These are phyloP conservation scores for Philopedon plagiatum DNA, from an alignment of 2,888 invertebrate genomes.

Conservation along the genomic window DNA sequence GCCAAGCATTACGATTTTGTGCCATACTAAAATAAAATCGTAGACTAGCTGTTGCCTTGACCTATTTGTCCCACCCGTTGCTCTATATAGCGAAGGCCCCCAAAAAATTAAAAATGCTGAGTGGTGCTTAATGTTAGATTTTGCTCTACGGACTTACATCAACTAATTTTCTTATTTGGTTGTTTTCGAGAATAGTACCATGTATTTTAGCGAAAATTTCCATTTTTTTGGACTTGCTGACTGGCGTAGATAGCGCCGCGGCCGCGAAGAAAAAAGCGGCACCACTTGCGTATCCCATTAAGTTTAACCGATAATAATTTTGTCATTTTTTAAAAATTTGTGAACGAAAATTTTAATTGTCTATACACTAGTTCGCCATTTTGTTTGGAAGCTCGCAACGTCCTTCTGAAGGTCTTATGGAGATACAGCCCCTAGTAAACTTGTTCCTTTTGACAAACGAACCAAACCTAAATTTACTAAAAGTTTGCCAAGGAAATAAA, in stretches of 20 bases:
- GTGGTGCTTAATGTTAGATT: slow-evolving; percentile 25
- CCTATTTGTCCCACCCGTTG: slow-evolving; percentile 32
- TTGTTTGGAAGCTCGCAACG: slow-evolving; percentile 37
- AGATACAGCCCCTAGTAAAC: not conserved
- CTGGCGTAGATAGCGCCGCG: slow-evolving; percentile 24
- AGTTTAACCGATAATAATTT: slow-evolving; percentile 11
- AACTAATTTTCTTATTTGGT: slow-evolving; percentile 43
- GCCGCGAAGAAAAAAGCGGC: slow-evolving; percentile 28
- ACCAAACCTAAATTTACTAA: not conserved
- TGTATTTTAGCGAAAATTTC: slow-evolving; percentile 42
- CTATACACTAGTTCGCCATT: slow-evolving; percentile 45
- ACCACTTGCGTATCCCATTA: slow-evolving; percentile 40
- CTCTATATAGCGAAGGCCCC: slow-evolving; percentile 4
- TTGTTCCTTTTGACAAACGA: not conserved
- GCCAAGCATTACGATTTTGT: slow-evolving; percentile 26
- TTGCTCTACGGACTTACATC: slow-evolving; percentile 45
- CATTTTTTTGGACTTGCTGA: slow-evolving; percentile 33
- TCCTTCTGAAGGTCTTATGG: slow-evolving; percentile 34
- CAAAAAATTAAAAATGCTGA: slow-evolving; percentile 32
- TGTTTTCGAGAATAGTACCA: slow-evolving; percentile 37
- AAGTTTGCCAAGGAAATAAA: slow-evolving; percentile 16
- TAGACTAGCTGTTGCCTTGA: slow-evolving; percentile 32
- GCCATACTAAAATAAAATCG: slow-evolving; percentile 36
- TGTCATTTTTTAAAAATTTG: slow-evolving; percentile 42
- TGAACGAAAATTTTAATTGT: slow-evolving; percentile 22